These are phyloP conservation scores for Gambusia yucatana DNA, from an alignment of 2,797 vertebrate genomes.

Conservation along the genomic window DNA sequence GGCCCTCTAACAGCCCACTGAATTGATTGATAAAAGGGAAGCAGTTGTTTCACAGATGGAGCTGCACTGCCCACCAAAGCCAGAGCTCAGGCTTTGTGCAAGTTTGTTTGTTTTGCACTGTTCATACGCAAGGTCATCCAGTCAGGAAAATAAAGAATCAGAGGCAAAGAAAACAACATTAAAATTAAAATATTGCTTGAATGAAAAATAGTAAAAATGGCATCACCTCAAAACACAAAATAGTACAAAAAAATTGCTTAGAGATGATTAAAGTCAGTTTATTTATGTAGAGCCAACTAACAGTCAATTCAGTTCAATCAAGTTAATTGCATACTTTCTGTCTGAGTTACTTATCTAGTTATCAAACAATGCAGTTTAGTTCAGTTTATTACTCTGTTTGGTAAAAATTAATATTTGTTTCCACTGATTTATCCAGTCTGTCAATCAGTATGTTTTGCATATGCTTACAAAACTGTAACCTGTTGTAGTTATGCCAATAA, in stretches of 20 bases:
- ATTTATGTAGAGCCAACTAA: not conserved
- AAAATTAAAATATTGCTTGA: not conserved
- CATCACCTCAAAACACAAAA: not conserved
- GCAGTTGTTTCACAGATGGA: constrained; percentile 71
- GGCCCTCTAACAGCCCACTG: constrained; percentile 69
- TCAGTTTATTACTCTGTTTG: too few relatives aligned
- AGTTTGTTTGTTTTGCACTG: not conserved
- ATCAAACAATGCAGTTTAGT: not conserved
- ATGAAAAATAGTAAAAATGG: not conserved
- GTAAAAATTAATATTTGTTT: too few relatives aligned
- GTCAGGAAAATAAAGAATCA: not conserved
- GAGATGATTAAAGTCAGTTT: not conserved
- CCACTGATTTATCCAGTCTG: not conserved
- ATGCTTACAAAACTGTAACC: not conserved
- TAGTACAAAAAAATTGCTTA: not conserved
- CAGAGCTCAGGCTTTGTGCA: constrained; percentile 45
- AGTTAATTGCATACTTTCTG: not conserved
- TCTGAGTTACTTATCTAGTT: not conserved
- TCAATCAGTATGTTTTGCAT: not conserved
- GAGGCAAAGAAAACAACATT: not conserved
- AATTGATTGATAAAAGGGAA: constrained; percentile 79
- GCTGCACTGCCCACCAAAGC: constrained; percentile 60
- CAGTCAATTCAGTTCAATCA: not conserved
- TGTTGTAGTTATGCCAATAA: not conserved
- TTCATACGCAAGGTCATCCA: not conserved